Conservation (phyloP, 2,797 vertebrate species). For the Mallotus villosus region DNA sequence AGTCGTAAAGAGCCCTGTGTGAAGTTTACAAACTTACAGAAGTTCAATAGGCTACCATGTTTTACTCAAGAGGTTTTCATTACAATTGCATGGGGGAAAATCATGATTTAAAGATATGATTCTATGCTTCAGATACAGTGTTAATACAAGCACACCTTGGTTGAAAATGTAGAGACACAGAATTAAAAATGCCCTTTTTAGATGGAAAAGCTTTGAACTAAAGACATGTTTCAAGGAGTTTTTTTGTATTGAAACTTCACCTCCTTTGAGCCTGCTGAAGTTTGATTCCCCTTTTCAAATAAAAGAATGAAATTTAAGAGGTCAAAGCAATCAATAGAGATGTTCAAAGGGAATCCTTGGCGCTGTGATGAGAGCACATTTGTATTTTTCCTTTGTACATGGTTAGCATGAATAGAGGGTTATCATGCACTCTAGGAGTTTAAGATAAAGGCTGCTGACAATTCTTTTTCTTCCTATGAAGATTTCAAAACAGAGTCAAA, state of each 20-base stretch:
- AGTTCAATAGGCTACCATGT: slow-evolving; percentile 48
- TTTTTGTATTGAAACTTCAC: slow-evolving; percentile 87
- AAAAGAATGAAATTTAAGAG: slow-evolving; percentile 87
- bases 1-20: no score
- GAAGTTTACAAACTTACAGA: slow-evolving; percentile 32
- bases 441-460: slow-evolving; percentile 26
- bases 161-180: slow-evolving; percentile 77
- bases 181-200: slow-evolving; percentile 97
- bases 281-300: slow-evolving; percentile 88
- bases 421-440: slow-evolving; percentile 36
- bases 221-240: slow-evolving; percentile 86
- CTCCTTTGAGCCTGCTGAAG: slow-evolving; percentile 80
- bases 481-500: slow-evolving; percentile 5
- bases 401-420: slow-evolving; percentile 80
- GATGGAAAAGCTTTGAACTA: slow-evolving; percentile 92
- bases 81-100: slow-evolving; percentile 65
- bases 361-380: slow-evolving; percentile 84
- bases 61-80: slow-evolving; percentile 59
- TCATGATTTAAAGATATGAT: slow-evolving; percentile 72
- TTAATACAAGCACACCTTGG: slow-evolving; percentile 69
- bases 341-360: slow-evolving; percentile 94
- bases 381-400: slow-evolving; percentile 88
- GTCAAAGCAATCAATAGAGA: slow-evolving; percentile 90
- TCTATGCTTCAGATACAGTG: slow-evolving; percentile 69
- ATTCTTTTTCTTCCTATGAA: neutral